These are phyloP conservation scores for Danio rerio DNA, from an alignment of 2,113 vertebrate genomes.

Conservation along the genomic window DNA sequence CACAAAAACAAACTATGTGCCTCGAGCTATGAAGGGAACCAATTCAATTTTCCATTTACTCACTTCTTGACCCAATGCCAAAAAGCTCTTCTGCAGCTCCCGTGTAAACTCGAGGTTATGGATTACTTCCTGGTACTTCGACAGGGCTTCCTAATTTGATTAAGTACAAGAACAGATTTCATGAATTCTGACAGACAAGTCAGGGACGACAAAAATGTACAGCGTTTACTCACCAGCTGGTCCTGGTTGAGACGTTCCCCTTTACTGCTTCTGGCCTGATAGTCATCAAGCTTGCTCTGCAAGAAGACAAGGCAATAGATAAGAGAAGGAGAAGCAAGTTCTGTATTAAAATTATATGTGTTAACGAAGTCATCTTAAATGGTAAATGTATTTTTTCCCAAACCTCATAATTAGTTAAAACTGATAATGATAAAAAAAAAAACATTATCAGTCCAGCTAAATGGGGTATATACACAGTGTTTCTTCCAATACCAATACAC, in stretches of 20 bases:
- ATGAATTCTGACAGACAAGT: background rate
- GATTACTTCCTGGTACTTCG: conserved; percentile 92
- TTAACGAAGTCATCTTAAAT: no score
- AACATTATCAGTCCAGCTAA: no score
- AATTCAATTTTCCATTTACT: conserved; percentile 63
- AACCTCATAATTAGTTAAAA: no score
- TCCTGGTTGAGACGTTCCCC: conserved; percentile 95
- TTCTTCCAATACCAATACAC: no score
- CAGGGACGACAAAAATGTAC: background rate
- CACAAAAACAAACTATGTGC: background rate
- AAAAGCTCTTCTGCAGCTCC: conserved; percentile 93
- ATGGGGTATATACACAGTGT: no score
- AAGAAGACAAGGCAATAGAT: background rate
- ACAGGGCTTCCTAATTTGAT: conserved; percentile 87
- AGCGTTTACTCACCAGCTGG: conserved; percentile 84
- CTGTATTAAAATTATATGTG: no score
- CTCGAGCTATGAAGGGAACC: background rate
- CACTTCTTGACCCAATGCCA: conserved; percentile 94
- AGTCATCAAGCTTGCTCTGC: conserved; percentile 95
- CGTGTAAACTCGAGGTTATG: conserved; percentile 96
- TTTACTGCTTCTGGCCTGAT: conserved; percentile 90
- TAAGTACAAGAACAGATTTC: background rate
- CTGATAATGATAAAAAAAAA: no score
- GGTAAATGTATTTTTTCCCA: no score
- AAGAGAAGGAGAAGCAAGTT: no score